phyloP scores from a whole-genome alignment of 2,888 invertebrate species.

The Synergus laeviventris region DNA sequence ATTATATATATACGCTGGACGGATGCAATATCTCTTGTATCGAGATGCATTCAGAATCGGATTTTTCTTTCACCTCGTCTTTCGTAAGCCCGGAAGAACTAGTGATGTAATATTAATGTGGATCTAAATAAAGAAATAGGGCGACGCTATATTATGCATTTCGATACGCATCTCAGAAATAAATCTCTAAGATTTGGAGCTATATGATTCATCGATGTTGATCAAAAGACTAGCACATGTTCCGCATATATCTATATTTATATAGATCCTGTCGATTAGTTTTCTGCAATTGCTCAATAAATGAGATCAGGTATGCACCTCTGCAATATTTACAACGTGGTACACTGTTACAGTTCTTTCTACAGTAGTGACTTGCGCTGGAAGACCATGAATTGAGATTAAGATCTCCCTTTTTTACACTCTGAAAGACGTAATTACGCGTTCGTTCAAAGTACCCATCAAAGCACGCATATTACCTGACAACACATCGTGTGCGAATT shows the following conservation, averaged over 20 bases:
- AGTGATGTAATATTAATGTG: not conserved
- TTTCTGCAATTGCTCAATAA: not conserved
- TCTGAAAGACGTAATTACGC: constrained; percentile 1
- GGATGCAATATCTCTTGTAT: not conserved
- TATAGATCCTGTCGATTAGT: not conserved
- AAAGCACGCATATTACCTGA: not conserved
- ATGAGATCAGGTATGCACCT: not conserved
- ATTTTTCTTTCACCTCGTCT: not conserved
- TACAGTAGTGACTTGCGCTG: not conserved
- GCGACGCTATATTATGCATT: not conserved
- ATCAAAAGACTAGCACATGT: not conserved
- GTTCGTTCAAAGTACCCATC: not conserved
- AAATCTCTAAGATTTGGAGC: not conserved
- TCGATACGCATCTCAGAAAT: constrained; percentile 1
- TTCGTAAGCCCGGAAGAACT: not conserved
- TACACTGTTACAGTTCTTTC: too few species aligned
- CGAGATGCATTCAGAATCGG: not conserved
- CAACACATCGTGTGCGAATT: not conserved
- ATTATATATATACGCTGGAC: not conserved
- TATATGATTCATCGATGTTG: not conserved
- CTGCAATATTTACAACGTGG: not conserved
- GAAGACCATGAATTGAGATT: not conserved
- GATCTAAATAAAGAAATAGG: not conserved
- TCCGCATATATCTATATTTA: not conserved
- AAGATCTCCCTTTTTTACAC: not conserved